A percentile compares a stretch with the other conserved stretches of the same genome.
These are phyloP conservation scores for Villa cingulata DNA, from an alignment of 2,888 invertebrate species.

Conservation along the genomic window DNA sequence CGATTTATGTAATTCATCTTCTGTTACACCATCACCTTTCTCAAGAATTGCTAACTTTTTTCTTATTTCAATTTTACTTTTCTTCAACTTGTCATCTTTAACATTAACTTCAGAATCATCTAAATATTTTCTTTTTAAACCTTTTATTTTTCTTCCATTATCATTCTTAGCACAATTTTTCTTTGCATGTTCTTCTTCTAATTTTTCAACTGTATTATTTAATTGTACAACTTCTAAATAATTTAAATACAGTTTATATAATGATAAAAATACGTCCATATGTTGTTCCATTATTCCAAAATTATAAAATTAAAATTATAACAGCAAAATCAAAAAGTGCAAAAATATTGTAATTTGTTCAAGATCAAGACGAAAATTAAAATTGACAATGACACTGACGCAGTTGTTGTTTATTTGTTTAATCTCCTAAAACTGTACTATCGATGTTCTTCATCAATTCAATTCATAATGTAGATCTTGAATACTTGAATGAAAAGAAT, in stretches of 20 bases:
- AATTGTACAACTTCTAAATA: background rate
- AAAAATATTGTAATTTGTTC: too few relatives aligned
- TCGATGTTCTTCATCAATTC: too few relatives aligned
- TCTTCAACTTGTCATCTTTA: background rate
- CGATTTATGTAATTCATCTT: background rate
- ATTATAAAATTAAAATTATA: too few relatives aligned
- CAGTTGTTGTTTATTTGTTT: too few relatives aligned
- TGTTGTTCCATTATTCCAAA: background rate
- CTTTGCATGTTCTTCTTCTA: too few relatives aligned
- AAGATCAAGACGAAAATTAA: too few relatives aligned
- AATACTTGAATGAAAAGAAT: too few relatives aligned
- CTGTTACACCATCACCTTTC: background rate
- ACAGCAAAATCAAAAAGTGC: too few relatives aligned
- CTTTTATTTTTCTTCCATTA: background rate
- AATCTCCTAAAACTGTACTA: too few relatives aligned
- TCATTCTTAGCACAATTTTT: too few relatives aligned
- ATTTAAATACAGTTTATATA: background rate
- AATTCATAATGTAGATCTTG: too few relatives aligned
- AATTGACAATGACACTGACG: too few relatives aligned
- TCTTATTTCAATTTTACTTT: background rate
- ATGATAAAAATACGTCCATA: background rate
- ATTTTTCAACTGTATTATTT: background rate
- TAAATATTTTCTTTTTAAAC: background rate
- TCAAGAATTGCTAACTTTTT: background rate
- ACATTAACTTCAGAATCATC: background rate